Evolutionary conservation across 2,113 vertebrate species (phyloP), one percentile per base, ranked within the genome.

Genomic region (Caranx melampygus): DNA sequence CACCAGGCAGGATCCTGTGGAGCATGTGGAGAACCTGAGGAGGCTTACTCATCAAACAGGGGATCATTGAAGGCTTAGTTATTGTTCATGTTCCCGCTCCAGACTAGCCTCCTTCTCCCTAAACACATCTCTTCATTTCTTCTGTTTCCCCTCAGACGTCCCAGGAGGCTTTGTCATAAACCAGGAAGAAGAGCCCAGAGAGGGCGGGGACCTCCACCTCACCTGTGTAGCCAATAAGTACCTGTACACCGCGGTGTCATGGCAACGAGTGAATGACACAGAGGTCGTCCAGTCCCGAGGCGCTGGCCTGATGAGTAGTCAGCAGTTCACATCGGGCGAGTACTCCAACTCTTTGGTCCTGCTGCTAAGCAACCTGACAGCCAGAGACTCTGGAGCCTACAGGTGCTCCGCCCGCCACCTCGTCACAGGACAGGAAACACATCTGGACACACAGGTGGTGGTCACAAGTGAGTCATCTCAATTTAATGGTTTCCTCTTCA

Each of bases 181-280:
- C 69, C 86, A 96, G 91, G 91, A 94, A 90, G 96, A 95, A 85
- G 88, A 95, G 60, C 95, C 97, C 1, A 90, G 94, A 20, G 97
- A 99, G 94, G 97, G 97, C 63, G 95, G 96, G 63, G 95, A 96
- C 75, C 93, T 98, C 79, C 88, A 91, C 37, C 92, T 99, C 88
- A 97, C 96, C 76, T 99, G 97, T 89, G 92, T 88, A 0, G 97
- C 96, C 79, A 99, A 95, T 92, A 98, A 96, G 84, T 96, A 97
- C 94, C 91, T 99, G 47, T 99, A 97, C 94, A 94, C 91, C 61
- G 92, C 95, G 49, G 65, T 99, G 82, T 92, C 95, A 44, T 99
- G 97, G 97, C 92, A 96, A 93, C 79, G 89, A 85, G 75, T 96
- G 90, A 5, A 83, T 10, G n/a, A 81, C 87, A 72, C 77, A 9